Evolutionary conservation across 1,140 invertebrate genomes (phyloP).

Genomic region (Medauroidea extradentata): DNA sequence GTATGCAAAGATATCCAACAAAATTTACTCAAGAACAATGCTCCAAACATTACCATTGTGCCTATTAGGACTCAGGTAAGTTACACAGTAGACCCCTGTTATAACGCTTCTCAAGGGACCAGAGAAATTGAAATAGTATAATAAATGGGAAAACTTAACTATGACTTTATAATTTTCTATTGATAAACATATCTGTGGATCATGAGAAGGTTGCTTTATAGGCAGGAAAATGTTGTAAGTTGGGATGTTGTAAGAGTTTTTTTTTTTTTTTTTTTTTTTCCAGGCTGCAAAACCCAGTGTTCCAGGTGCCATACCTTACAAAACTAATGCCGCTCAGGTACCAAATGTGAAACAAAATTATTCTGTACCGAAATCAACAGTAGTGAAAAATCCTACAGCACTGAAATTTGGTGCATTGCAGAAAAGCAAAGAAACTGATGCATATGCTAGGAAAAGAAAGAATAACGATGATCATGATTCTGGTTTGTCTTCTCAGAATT

Average conservation of each 20-base stretch:
- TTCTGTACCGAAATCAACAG: neutral
- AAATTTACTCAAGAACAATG: neutral
- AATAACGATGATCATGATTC: neutral
- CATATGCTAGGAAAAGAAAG: slow-evolving; percentile 34
- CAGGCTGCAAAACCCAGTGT: no score
- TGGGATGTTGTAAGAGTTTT: no score
- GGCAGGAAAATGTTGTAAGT: no score
- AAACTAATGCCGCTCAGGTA: neutral
- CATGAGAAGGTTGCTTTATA: no score
- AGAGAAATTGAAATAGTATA: no score
- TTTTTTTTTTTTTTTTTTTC: no score
- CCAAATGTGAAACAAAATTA: neutral
- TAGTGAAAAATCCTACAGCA: no score
- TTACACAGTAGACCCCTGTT: no score
- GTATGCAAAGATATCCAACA: neutral
- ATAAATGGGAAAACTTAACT: no score
- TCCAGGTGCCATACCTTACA: neutral
- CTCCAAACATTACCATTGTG: neutral
- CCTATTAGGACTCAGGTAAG: neutral
- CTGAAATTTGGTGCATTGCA: neutral
- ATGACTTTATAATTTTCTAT: no score
- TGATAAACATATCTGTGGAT: no score
- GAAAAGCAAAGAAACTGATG: neutral
- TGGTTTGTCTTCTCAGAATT: neutral
- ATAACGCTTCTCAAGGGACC: no score